A percentile compares a stretch with the other conserved stretches of the same genome.
Conservation (phyloP, 1,140 invertebrate genomes). For the Gryon sp. region DNA sequence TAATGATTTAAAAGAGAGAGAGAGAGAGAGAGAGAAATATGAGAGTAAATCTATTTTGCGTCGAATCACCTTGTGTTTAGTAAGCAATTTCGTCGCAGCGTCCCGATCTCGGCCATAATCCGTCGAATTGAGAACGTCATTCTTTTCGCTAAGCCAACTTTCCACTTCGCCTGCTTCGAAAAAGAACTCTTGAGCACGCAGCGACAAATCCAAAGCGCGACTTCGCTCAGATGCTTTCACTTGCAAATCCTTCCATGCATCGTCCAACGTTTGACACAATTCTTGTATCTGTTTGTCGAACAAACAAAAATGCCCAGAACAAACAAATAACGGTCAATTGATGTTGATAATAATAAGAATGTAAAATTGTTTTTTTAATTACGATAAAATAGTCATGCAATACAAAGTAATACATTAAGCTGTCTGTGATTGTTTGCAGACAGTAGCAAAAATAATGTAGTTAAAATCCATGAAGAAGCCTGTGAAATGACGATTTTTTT, state of each 20-base stretch:
- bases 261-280: conserved; percentile 83
- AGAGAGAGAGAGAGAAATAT: too few relatives aligned
- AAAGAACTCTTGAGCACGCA: conserved; percentile 93
- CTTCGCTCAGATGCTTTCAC: conserved; percentile 85
- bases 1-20: too few relatives aligned
- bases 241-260: conserved; percentile 86
- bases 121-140: conserved; percentile 87
- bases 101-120: conserved; percentile 94
- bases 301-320: too few relatives aligned
- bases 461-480: conserved; percentile 18
- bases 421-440: conserved; percentile 11
- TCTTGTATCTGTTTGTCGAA: conserved; percentile 82
- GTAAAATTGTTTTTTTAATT: too few relatives aligned
- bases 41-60: too few relatives aligned
- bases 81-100: conserved; percentile 92
- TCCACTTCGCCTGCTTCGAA: conserved; percentile 95
- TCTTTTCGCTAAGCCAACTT: conserved; percentile 94
- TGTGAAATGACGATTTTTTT: conserved; percentile 10
- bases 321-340: too few relatives aligned
- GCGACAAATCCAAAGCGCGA: conserved; percentile 89
- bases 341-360: too few relatives aligned
- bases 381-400: conserved; percentile 37
- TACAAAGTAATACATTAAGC: not conserved
- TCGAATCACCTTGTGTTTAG: conserved; percentile 90
- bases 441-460: conserved; percentile 9